Evolutionary conservation across 2,888 invertebrate species (phyloP), one percentile per base, ranked within the genome.

Genomic region (Coelopa pilipes): DNA sequence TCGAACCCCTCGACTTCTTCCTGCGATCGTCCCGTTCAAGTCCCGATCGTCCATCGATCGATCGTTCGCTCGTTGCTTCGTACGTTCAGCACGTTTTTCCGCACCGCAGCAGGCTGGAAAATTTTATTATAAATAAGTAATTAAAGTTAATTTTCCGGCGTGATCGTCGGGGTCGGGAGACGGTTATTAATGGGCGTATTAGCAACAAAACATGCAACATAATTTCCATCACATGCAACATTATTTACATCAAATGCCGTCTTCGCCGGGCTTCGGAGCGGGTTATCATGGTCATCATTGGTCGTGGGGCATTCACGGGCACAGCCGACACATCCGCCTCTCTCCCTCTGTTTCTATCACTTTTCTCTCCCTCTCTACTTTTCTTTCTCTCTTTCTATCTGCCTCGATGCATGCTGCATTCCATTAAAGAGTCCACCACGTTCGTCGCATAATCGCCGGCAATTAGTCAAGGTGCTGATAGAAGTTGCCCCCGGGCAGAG

Each of bases 121-220:
- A 19, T 17, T 47, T 65, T 65, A 65, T 65, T 65, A 65, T 65
- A 65, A 65, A 65, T 65, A 65, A 65, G 65, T 46, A 68, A 68
- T 55, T 68, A 68, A 68, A 68, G 34, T 34, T n/a, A 53, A 68
- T 53, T 68, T 68, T 55, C n/a, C 24, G 19, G 15, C n/a, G 24
- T 67, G 34, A 34, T 34, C 34, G n/a, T 34, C 34, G 34, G 34
- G 34, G 34, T 34, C 50, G 13, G n/a, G 53, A 63, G 46, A 0
- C n/a, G 12, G 17, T 45, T 46, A 46, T 57, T 59, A 69, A 57
- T 69, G 55, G 55, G 55, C 24, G 57, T 57, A 57, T 69, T 59
- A 69, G 55, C 69, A 46, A 34, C 47, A 57, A 46, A 69, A 69
- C 69, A 55, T 21, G 69, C 55, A 59, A 69, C 19, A 17, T 46